Evolutionary conservation across 2,888 invertebrate genomes (phyloP).

Genomic region (Dermolepida albohirtum): DNA sequence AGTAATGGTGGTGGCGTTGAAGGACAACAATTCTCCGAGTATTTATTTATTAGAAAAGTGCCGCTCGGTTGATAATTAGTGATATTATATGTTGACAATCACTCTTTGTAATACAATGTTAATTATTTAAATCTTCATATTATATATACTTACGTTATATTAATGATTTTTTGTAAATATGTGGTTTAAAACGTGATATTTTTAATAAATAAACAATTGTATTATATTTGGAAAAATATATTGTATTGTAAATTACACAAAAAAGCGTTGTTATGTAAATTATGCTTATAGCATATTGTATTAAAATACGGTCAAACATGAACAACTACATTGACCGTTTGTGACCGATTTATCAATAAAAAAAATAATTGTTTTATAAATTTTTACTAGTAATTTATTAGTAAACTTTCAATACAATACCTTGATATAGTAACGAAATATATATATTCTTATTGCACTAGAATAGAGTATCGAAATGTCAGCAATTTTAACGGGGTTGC

Average conservation of each 20-base stretch:
- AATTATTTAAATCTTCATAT: slow-evolving; percentile 46
- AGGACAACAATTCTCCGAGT: slow-evolving; percentile 91
- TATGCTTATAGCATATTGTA: no score
- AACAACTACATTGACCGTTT: no score
- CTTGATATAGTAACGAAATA: no score
- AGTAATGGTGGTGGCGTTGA: slow-evolving; percentile 90
- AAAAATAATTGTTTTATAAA: no score
- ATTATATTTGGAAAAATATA: slow-evolving; percentile 12
- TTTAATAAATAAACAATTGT: slow-evolving; percentile 32
- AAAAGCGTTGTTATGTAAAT: not conserved
- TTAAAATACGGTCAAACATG: no score
- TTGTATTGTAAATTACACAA: slow-evolving; percentile 3
- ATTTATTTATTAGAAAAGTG: slow-evolving; percentile 77
- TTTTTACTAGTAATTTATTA: no score
- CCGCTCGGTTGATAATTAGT: slow-evolving; percentile 59
- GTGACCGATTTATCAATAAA: no score
- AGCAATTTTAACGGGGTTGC: no score
- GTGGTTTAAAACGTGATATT: slow-evolving; percentile 36
- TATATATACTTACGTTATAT: slow-evolving; percentile 37
- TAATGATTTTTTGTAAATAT: slow-evolving; percentile 36
- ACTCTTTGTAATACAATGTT: slow-evolving; percentile 32
- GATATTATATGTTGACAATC: slow-evolving; percentile 40
- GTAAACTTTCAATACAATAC: no score
- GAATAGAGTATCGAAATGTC: no score
- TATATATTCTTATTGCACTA: no score